Evolutionary conservation across 2,113 vertebrate species (phyloP), one percentile per base, ranked within the genome.

Genomic region (Spilogale gracilis): DNA sequence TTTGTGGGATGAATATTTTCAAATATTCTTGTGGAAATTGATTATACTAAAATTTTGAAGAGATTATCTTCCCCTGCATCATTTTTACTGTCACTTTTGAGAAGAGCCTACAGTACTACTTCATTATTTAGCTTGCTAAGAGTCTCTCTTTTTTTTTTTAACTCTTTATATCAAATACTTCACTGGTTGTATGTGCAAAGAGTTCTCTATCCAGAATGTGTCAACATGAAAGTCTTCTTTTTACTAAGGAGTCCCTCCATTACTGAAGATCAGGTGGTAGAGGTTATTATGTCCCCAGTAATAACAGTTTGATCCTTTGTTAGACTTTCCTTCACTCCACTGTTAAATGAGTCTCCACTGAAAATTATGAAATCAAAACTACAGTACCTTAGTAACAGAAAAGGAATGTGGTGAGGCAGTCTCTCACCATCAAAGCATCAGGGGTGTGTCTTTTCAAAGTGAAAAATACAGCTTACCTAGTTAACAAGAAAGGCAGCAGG

Each of bases 261-360:
- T 25, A 95, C 38, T 71, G 71, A 95, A 2, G 0, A 14, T 82
- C 86, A 95, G 32, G 94, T 81, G 13, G 16, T 85, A 96, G 91
- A 95, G 1, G 9, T 56, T 91, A 78, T 14, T 86, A 60, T 87
- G 71, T 96, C 95, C 32, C 27, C 0, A 80, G 80, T 95, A 92
- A 96, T 45, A 95, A 94, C 52, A 78, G 9, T 13, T 56, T 38
- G 6, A 85, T 94, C n/a, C 32, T 10, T 27, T 93, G 65, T 14
- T 93, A 94, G 6, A 95, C 92, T 92, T 97, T 95, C 79, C 2
- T 63, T 96, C 48, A 43, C 76, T 69, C 5, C 32, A 85, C 50
- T 48, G 4, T 91, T 81, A 96, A 74, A 71, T 96, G 89, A 97
- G 48, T 61, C 0, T 38, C 69, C 92, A 4, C 20, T 89, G 45